These are phyloP conservation scores for Caenorhabditis doughertyi DNA, from an alignment of 2,888 invertebrate genomes.

Conservation along the genomic window DNA sequence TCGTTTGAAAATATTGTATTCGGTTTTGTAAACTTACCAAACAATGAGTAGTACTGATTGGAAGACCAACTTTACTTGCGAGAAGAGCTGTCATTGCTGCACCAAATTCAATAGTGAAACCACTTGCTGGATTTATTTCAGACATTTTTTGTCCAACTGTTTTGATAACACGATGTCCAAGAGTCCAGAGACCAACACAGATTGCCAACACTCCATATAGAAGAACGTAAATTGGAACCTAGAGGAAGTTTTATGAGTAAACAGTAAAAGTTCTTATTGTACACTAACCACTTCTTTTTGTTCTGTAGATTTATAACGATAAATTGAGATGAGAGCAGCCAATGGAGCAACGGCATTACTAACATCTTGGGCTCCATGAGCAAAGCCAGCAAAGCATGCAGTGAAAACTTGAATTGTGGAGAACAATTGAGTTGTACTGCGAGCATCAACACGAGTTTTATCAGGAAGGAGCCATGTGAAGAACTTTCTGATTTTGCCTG, in stretches of 20 bases:
- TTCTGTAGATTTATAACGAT: slow-evolving; percentile 88
- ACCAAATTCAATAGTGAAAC: slow-evolving; percentile 96
- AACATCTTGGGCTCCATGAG: slow-evolving; percentile 97
- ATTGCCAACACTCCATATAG: slow-evolving; percentile 96
- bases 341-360: slow-evolving; percentile 97
- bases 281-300: slow-evolving; percentile 85
- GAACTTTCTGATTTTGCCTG: slow-evolving; percentile 54
- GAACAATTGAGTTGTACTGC: slow-evolving; percentile 86
- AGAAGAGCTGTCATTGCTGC: slow-evolving; percentile 95
- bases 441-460: slow-evolving; percentile 66
- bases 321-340: slow-evolving; percentile 94
- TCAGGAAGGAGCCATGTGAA: slow-evolving; percentile 75
- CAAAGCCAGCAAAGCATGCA: slow-evolving; percentile 97
- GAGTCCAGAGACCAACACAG: slow-evolving; percentile 94
- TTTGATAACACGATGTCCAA: slow-evolving; percentile 96
- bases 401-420: slow-evolving; percentile 96
- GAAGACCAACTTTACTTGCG: slow-evolving; percentile 96
- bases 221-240: slow-evolving; percentile 88
- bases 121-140: slow-evolving; percentile 96
- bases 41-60: slow-evolving; percentile 98
- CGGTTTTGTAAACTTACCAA: slow-evolving; percentile 86
- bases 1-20: background rate
- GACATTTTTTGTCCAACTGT: slow-evolving; percentile 97
- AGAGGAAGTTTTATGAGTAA: background rate
- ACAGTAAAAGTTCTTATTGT: background rate